These are phyloP conservation scores for Solenodon paradoxus DNA, from an alignment of 2,113 vertebrate genomes.

Conservation along the genomic window DNA sequence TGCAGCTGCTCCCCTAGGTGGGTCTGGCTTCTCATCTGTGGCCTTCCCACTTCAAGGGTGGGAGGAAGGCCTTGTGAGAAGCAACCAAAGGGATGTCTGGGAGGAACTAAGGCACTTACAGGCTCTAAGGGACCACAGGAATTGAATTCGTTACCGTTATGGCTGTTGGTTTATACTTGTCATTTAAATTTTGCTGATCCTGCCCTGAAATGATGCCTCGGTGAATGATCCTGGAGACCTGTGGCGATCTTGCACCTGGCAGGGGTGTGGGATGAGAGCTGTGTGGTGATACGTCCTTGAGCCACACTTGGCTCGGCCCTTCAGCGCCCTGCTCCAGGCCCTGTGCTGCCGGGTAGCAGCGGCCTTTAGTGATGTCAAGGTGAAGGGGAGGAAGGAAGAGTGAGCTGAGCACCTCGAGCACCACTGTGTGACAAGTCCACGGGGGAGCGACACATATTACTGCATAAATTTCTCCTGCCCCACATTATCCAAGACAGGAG, in stretches of 20 bases:
- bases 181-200: neutral
- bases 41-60: neutral
- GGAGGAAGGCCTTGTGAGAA: fast-evolving
- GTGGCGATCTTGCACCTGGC: neutral
- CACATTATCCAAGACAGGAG: neutral
- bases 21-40: neutral
- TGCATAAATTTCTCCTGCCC: neutral
- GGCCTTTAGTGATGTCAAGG: neutral
- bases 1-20: neutral
- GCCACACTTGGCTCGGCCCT: neutral
- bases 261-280: neutral
- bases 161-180: neutral
- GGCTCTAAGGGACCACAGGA: neutral
- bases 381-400: neutral
- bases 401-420: neutral
- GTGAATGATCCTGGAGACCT: neutral
- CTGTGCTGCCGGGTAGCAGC: no score
- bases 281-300: fast-evolving
- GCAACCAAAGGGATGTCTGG: neutral
- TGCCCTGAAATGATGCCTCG: neutral
- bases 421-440: neutral
- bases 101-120: neutral
- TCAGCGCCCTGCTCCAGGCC: no score
- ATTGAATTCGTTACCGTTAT: fast-evolving
- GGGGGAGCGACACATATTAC: neutral